phyloP scores from a whole-genome alignment of 2,113 vertebrate genomes.

The Trichomycterus rosablanca region DNA sequence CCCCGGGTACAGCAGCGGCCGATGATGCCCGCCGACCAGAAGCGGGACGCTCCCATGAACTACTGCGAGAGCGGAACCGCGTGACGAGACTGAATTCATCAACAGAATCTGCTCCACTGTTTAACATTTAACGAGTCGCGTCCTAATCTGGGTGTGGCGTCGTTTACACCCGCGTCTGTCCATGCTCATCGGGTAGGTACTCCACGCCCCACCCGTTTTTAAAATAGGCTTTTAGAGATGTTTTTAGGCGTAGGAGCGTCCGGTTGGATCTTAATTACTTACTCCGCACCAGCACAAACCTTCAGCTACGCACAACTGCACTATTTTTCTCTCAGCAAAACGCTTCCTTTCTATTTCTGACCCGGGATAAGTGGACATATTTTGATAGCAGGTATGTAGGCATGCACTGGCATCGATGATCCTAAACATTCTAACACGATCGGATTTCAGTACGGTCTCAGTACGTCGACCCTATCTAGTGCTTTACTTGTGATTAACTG shows the following conservation, averaged over 20 bases:
- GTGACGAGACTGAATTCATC: constrained; percentile 53
- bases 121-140: constrained; percentile 66
- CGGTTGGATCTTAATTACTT: constrained; percentile 10
- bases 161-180: constrained; percentile 2
- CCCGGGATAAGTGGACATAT: constrained; percentile 31
- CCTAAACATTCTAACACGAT: no score
- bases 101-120: constrained; percentile 59
- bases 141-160: constrained; percentile 29
- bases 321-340: constrained; percentile 31
- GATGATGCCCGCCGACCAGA: constrained; percentile 68
- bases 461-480: no score
- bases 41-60: constrained; percentile 42
- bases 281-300: constrained; percentile 33
- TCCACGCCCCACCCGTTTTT: neutral
- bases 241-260: constrained; percentile 33
- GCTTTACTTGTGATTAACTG: constrained; percentile 16
- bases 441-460: no score
- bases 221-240: constrained; percentile 16
- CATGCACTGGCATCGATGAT: constrained; percentile 17
- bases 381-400: constrained; percentile 26
- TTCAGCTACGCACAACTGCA: constrained; percentile 41
- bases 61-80: constrained; percentile 52
- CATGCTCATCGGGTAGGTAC: constrained; percentile 2
- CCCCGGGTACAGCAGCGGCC: constrained; percentile 89
- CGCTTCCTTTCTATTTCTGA: neutral